Conservation (phyloP, 2,797 vertebrate species). For the Jordanella pulchra region DNA sequence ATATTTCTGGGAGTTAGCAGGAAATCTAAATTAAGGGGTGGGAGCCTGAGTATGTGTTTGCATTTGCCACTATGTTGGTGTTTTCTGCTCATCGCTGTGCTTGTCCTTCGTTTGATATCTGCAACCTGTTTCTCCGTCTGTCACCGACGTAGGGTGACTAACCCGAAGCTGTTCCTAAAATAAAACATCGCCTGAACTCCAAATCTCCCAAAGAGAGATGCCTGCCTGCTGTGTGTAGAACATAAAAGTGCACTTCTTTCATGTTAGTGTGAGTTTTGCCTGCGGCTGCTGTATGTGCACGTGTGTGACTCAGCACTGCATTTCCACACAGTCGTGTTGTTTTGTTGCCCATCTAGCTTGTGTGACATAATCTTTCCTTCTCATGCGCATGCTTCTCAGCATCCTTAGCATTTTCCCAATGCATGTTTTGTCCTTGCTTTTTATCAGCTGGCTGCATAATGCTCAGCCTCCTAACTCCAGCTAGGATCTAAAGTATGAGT, state of each 20-base stretch:
- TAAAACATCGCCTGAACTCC: slow-evolving; percentile 68
- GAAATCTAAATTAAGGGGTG: slow-evolving; percentile 29
- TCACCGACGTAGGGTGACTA: slow-evolving; percentile 61
- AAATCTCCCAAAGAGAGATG: slow-evolving; percentile 47
- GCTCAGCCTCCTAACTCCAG: slow-evolving; percentile 11
- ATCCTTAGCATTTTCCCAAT: slow-evolving; percentile 13
- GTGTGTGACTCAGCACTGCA: slow-evolving; percentile 21
- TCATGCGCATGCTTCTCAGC: background rate
- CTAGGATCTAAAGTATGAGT: slow-evolving; percentile 1
- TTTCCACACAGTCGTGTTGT: slow-evolving; percentile 24
- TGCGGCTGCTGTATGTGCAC: slow-evolving; percentile 6
- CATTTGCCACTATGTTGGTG: background rate
- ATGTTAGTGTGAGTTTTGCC: background rate
- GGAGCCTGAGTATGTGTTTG: slow-evolving; percentile 9
- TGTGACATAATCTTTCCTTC: slow-evolving; percentile 17
- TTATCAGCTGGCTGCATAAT: slow-evolving; percentile 30
- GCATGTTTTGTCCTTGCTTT: slow-evolving; percentile 23
- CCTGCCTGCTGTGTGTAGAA: slow-evolving; percentile 4
- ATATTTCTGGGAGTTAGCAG: slow-evolving; percentile 40
- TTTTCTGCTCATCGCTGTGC: slow-evolving; percentile 23
- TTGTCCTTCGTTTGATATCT: slow-evolving; percentile 62
- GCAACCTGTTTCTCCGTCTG: slow-evolving; percentile 71
- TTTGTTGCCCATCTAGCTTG: slow-evolving; percentile 28
- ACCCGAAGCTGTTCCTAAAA: slow-evolving; percentile 68
- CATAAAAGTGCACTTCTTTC: background rate